phyloP scores from a whole-genome alignment of 2,888 invertebrate species.

The Pterobdella sp. region DNA sequence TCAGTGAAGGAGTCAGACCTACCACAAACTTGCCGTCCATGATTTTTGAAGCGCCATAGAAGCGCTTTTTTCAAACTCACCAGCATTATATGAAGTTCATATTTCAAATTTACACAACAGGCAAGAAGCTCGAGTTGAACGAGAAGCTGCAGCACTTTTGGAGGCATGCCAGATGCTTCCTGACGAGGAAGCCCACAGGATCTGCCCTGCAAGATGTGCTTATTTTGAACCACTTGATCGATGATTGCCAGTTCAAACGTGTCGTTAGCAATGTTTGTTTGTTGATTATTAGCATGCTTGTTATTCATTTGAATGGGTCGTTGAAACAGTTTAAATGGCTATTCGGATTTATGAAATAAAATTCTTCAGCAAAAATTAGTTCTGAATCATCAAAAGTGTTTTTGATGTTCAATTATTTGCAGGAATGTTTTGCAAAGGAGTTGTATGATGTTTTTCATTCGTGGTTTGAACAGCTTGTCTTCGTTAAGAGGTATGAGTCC shows the following conservation, averaged over 20 bases:
- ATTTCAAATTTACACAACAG: no score
- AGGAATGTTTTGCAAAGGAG: neutral
- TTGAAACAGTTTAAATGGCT: neutral
- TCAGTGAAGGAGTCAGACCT: no score
- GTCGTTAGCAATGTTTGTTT: no score
- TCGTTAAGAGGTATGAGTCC: constrained; percentile 3
- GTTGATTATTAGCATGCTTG: no score
- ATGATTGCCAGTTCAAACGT: neutral
- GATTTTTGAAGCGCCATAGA: no score
- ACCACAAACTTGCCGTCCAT: no score
- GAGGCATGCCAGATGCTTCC: constrained; percentile 6
- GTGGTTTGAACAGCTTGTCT: neutral
- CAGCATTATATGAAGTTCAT: no score
- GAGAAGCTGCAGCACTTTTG: neutral
- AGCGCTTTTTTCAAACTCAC: no score
- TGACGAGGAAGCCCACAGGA: neutral
- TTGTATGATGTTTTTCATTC: neutral
- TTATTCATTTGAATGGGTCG: no score
- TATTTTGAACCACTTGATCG: constrained; percentile 9
- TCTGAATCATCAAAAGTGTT: no score
- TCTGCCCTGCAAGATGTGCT: constrained; percentile 13
- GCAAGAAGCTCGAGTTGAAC: neutral
- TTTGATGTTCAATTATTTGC: neutral
- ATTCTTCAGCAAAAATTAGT: no score
- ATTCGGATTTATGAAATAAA: neutral